These are phyloP conservation scores for Drosophila paulistorum DNA, from an alignment of 1,140 invertebrate species.

Conservation along the genomic window DNA sequence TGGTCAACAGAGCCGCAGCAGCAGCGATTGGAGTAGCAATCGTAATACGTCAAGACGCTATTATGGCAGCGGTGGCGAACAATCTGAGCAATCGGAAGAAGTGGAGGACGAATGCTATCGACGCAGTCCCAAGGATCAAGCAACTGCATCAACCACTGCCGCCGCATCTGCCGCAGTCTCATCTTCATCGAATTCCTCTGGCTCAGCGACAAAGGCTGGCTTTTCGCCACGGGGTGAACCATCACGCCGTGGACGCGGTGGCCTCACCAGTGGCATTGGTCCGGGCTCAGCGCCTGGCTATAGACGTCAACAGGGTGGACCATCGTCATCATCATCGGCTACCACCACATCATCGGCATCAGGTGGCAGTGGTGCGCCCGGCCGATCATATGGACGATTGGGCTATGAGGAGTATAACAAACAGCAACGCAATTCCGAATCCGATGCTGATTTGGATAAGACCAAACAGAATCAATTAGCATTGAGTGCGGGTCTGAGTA, in stretches of 20 bases:
- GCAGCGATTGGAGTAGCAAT: conserved; percentile 63
- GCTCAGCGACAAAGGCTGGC: conserved; percentile 58
- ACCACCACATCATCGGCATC: conserved; percentile 15
- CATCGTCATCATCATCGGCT: conserved; percentile 9
- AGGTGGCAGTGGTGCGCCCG: conserved; percentile 21
- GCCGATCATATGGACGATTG: conserved; percentile 84
- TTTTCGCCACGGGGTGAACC: conserved; percentile 93
- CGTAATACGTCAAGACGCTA: conserved; percentile 58
- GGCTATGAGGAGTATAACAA: conserved; percentile 83
- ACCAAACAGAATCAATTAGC: conserved; percentile 88
- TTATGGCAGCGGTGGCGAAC: conserved; percentile 64
- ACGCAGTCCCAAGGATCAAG: conserved; percentile 44
- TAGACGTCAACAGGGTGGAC: conserved; percentile 73
- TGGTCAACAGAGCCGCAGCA: conserved; percentile 51
- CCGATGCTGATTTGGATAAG: conserved; percentile 85
- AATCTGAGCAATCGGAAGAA: conserved; percentile 76
- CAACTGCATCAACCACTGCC: not conserved
- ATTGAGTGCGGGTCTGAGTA: conserved; percentile 86
- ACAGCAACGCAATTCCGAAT: conserved; percentile 81
- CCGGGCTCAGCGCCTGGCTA: conserved; percentile 67
- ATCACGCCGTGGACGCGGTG: conserved; percentile 89
- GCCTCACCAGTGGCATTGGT: conserved; percentile 75
- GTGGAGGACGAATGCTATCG: conserved; percentile 76
- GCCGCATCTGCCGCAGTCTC: conserved; percentile 30
- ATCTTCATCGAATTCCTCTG: conserved; percentile 63